These are phyloP conservation scores for Prionailurus viverrinus DNA, from an alignment of 2,113 vertebrate genomes.

Conservation along the genomic window DNA sequence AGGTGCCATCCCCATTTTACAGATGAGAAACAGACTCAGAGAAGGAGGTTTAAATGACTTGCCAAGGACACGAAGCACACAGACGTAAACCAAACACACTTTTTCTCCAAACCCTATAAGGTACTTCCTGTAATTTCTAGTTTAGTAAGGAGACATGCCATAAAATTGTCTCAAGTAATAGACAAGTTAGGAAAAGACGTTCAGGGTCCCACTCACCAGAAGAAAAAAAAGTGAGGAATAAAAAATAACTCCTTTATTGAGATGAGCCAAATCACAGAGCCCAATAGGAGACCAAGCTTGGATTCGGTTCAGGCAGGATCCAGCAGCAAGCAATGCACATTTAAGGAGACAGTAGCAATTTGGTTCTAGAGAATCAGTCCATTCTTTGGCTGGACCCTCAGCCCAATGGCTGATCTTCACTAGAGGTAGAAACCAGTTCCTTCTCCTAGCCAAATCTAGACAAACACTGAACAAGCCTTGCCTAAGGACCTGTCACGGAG, in stretches of 20 bases:
- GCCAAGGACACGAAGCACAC: not conserved
- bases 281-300: conserved; percentile 53
- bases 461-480: conserved; percentile 48
- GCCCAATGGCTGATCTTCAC: not conserved
- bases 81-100: conserved; percentile 50
- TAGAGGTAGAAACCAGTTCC: conserved; percentile 34
- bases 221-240: conserved; percentile 32
- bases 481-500: not conserved
- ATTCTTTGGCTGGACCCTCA: not conserved
- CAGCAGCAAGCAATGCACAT: not conserved
- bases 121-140: not conserved
- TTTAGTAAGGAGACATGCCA: conserved; percentile 32
- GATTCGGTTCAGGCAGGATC: conserved; percentile 38
- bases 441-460: conserved; percentile 53
- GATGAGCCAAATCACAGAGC: conserved; percentile 9
- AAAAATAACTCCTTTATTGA: conserved; percentile 47
- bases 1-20: conserved; percentile 35
- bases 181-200: not conserved
- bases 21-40: conserved; percentile 43
- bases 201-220: conserved; percentile 4
- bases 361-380: not conserved
- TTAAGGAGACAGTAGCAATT: conserved; percentile 2
- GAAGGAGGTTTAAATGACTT: conserved; percentile 42
- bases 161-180: conserved; percentile 13
- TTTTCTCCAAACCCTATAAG: conserved; percentile 35